Base-by-base conservation (phyloP, 1,140 invertebrate genomes). In the Mizuhopecten yessoensis region DNA sequence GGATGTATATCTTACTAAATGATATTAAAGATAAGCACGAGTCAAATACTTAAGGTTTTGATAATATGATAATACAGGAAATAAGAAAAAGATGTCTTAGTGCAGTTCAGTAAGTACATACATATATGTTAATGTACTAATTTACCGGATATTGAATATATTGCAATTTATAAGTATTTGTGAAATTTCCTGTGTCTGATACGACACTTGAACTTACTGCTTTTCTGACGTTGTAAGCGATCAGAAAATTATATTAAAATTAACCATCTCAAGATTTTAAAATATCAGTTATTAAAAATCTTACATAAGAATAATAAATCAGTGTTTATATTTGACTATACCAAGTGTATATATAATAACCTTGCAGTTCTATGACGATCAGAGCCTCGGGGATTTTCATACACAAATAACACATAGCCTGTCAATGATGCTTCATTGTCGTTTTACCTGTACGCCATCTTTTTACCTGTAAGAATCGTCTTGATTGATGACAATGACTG, bases 371-470 rank as follows among this genome's bases (percentile, higher is more conserved):
- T 45, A 45, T 45, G 42, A 45, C 42, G 42, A 17, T n/a, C 23
- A 75, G n/a, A 7, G 57, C 57, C 57, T 75, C 57, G n/a, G 57
- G 57, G 57, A 75, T 75, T 75, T 75, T 75, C 29, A 75, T 75
- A 75, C 57, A 75, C 57, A 75, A 75, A 75, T 75, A 75, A 75
- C 57, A 75, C 23, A n/a, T n/a, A n/a, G n/a, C n/a, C n/a, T 75
- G 57, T 75, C 57, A 75, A 29, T 75, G 57, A 75, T 75, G n/a
- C 42, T 45, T 45, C 42, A 45, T 45, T 45, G 42, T 45, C 42
- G 17, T 10, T 39, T 29, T 75, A 75, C 57, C 57, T 75, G 57
- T 29, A n/a, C 57, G 57, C 57, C 57, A 75, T 29, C 57, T 75
- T 75, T 75, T 75, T 75, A 75, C 57, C 57, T 75, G 57, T 75